Base-by-base conservation (phyloP, 2,113 vertebrate genomes). In the Heliornis fulica region DNA sequence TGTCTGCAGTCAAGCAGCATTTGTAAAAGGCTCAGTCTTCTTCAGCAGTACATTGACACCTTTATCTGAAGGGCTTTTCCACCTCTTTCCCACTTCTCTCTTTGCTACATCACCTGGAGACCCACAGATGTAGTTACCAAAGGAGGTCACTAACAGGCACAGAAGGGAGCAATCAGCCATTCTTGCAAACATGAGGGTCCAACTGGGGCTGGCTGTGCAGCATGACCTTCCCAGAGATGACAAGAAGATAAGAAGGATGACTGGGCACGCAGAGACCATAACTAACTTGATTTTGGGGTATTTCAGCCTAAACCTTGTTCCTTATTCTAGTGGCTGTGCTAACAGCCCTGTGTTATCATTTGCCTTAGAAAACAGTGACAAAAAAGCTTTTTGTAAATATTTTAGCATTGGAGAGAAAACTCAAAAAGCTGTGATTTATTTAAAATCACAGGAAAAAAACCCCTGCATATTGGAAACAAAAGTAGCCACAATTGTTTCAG, bases 161-260 rank as follows among this genome's bases (percentile, higher is more conserved):
- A 10, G 23, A 72, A 50, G 10, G 31, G 21, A 56, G 11, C 43
- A n/a, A 25, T 17, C 53, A 43, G 19, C 11, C 29, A 14, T 40
- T 54, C 25, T 74, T 68, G 43, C 34, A 74, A 69, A 51, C 18
- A 23, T 28, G 7, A 54, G 13, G 9, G 4, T 40, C 16, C 41
- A 28, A 21, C 1, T 0, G 3, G 36, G 9, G 22, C 18, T 69
- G 28, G 12, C 43, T 8, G 13, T 41, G 23, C 13, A 46, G 38
- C 15, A 41, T 1, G 2, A 26, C 4, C 23, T 43, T 23, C 28
- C 15, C 34, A 54, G 41, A 61, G 40, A 56, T 17, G 40, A 45
- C 43, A 29, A 69, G 19, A 69, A 57, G 26, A 29, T 64, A 15
- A 19, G 10, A 40, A 51, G 21, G 16, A 23, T 54, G 70, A 25